phyloP scores from a whole-genome alignment of 2,113 vertebrate species.

The Tenebrosternarchus preto region DNA sequence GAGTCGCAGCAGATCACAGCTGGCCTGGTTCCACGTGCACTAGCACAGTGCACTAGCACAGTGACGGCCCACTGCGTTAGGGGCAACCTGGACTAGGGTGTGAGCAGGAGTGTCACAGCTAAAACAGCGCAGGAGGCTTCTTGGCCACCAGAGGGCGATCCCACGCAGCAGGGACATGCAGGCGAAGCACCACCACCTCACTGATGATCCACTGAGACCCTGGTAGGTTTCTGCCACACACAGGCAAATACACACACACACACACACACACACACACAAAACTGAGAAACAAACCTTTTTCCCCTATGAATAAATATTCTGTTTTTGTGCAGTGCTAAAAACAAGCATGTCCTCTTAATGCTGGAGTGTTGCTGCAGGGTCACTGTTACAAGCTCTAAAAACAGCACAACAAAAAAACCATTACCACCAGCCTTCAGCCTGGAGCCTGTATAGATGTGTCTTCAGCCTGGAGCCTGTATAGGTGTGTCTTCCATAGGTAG shows the following conservation, averaged over 20 bases:
- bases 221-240: neutral
- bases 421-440: slow-evolving; percentile 25
- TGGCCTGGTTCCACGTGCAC: too few relatives aligned
- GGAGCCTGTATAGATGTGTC: neutral
- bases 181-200: too few relatives aligned
- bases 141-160: too few relatives aligned
- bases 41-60: too few relatives aligned
- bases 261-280: neutral
- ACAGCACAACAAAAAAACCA: slow-evolving; percentile 24
- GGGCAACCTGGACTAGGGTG: too few relatives aligned
- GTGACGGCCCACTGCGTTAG: too few relatives aligned
- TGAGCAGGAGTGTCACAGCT: too few relatives aligned
- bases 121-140: too few relatives aligned
- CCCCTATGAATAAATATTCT: slow-evolving; percentile 45
- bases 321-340: neutral
- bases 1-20: too few relatives aligned
- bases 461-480: neutral
- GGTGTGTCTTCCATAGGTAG: slow-evolving; percentile 34
- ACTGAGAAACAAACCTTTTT: slow-evolving; percentile 31
- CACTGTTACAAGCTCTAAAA: slow-evolving; percentile 30
- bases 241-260: neutral
- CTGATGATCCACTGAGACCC: too few relatives aligned
- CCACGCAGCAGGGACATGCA: too few relatives aligned
- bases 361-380: slow-evolving; percentile 17
- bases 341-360: slow-evolving; percentile 2